Conservation (phyloP, 2,797 vertebrate genomes). For the Chloroceryle inda region DNA sequence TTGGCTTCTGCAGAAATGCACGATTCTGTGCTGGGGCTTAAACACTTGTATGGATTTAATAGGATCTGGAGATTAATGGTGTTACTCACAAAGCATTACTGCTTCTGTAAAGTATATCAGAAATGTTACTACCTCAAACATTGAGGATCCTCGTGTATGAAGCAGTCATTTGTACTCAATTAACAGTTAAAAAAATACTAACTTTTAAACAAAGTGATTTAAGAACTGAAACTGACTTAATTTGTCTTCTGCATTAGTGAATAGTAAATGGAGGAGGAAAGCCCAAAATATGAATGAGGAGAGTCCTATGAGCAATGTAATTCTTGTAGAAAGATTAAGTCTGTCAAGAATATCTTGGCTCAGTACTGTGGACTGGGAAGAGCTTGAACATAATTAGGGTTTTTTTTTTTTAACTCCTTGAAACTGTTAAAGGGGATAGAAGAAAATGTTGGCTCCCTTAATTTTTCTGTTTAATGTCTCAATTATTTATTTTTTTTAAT, state of each 20-base stretch:
- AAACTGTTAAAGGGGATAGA: neutral
- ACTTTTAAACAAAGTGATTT: neutral
- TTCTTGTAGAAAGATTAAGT: neutral
- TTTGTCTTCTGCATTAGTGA: neutral
- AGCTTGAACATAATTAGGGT: neutral
- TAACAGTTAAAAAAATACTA: neutral
- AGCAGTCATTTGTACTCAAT: neutral
- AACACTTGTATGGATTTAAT: neutral
- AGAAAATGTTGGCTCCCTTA: neutral
- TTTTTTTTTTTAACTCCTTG: constrained; percentile 12
- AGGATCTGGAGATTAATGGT: neutral
- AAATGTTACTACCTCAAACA: neutral
- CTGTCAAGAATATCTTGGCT: neutral
- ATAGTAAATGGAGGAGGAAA: neutral
- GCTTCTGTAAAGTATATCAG: neutral
- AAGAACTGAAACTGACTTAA: neutral
- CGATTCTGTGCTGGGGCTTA: neutral
- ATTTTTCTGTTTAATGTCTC: constrained; percentile 14
- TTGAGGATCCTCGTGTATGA: neutral
- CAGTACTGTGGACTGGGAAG: neutral
- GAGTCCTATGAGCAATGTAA: neutral
- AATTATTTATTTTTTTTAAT: neutral
- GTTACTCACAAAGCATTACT: neutral
- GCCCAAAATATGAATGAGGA: neutral
- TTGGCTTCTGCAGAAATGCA: constrained; percentile 5